A percentile compares a stretch with the other conserved stretches of the same genome.
phyloP scores from a whole-genome alignment of 1,140 invertebrate species.

The Ridgeia piscesae region DNA sequence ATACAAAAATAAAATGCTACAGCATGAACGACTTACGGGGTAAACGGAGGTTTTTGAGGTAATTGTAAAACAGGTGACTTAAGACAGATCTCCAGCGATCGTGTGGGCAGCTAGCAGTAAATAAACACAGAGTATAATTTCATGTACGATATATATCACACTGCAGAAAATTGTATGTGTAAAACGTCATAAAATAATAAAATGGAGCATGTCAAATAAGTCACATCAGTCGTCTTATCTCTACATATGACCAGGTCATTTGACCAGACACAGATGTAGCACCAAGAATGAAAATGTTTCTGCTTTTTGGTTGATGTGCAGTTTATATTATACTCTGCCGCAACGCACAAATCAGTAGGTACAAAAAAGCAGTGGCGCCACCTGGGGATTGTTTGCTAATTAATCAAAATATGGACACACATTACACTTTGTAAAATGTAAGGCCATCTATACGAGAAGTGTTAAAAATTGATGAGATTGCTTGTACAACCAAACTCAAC shows the following conservation, averaged over 20 bases:
- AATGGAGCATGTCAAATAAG: no score
- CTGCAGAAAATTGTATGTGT: no score
- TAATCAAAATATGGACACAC: background rate
- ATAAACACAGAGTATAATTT: background rate
- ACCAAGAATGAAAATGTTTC: no score
- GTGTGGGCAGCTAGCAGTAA: background rate
- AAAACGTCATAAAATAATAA: no score
- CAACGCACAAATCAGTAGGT: background rate
- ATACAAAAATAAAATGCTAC: background rate
- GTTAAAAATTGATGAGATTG: no score
- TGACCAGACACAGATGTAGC: no score
- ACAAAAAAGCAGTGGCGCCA: background rate
- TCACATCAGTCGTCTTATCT: no score
- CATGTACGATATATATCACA: no score
- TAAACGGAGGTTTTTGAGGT: background rate
- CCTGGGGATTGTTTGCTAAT: background rate
- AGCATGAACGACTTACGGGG: no score
- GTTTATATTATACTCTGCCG: background rate
- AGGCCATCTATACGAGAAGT: background rate
- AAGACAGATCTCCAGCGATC: background rate
- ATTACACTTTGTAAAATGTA: background rate
- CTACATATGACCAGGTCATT: no score
- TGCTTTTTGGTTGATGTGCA: background rate
- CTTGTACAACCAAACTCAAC: no score
- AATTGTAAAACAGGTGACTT: background rate